These are phyloP conservation scores for Drosophila heteroneura DNA, from an alignment of 2,888 invertebrate species.

Conservation along the genomic window DNA sequence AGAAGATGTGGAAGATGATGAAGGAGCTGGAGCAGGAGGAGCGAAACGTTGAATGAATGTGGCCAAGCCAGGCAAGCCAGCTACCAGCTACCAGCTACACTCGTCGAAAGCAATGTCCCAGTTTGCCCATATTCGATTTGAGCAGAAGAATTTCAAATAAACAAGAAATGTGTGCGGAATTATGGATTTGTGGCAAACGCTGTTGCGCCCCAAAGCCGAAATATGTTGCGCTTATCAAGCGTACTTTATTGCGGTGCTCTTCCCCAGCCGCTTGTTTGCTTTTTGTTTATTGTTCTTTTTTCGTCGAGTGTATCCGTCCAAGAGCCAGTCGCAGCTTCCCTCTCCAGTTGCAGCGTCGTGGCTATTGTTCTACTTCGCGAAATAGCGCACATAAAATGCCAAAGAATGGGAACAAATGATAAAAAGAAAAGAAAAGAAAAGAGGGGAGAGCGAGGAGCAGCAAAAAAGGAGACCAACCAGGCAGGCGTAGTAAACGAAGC, in stretches of 20 bases:
- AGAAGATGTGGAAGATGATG: conserved; percentile 20
- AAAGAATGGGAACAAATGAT: conserved; percentile 78
- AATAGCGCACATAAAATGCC: conserved; percentile 79
- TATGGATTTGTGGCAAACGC: not conserved
- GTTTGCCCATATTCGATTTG: not conserved
- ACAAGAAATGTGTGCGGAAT: not conserved
- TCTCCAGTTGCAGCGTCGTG: conserved; percentile 37
- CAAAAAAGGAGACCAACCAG: conserved; percentile 27
- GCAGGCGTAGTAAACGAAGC: conserved; percentile 31
- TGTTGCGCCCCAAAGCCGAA: not conserved
- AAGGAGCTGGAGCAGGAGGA: conserved; percentile 5
- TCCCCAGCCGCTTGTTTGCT: not conserved
- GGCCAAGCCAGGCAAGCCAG: conserved; percentile 5
- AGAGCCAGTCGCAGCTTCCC: conserved; percentile 15
- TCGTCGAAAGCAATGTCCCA: not conserved
- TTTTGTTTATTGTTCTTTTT: not conserved
- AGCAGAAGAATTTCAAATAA: not conserved
- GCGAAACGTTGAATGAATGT: not conserved
- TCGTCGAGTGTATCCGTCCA: not conserved
- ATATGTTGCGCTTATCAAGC: not conserved
- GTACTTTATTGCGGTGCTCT: not conserved
- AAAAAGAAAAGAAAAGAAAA: conserved; percentile 44
- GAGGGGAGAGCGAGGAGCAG: not conserved
- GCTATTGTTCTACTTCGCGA: conserved; percentile 79
- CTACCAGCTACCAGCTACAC: not conserved